These are phyloP conservation scores for Lepidurus apus DNA, from an alignment of 1,140 invertebrate species.

Conservation along the genomic window DNA sequence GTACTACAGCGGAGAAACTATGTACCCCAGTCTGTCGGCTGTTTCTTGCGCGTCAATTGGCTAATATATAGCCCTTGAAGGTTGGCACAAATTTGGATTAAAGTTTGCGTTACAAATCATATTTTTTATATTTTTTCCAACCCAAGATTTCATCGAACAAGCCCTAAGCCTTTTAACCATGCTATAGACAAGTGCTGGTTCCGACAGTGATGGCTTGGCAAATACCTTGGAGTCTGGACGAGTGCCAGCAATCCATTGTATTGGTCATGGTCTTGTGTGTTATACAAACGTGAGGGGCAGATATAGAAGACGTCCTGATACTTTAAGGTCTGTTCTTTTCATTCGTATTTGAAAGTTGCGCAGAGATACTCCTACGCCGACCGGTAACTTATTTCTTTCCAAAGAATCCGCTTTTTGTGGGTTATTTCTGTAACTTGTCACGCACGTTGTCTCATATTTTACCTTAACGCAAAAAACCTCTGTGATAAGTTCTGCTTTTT, in stretches of 20 bases:
- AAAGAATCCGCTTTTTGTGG: too few species aligned
- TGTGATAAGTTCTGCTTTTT: too few species aligned
- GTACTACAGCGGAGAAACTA: neutral
- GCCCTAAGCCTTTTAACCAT: neutral
- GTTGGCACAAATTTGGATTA: neutral
- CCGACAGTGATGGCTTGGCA: conserved; percentile 17
- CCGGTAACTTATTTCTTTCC: neutral
- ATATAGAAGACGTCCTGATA: neutral
- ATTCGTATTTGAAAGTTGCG: neutral
- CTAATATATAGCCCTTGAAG: neutral
- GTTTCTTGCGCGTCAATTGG: neutral
- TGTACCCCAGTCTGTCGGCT: neutral
- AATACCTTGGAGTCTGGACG: neutral
- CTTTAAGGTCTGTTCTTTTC: neutral
- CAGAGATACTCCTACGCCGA: neutral
- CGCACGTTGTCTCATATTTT: too few species aligned
- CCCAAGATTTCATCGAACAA: neutral
- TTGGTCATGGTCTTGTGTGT: neutral
- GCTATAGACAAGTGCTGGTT: conserved; percentile 7
- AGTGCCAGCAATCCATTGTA: conserved; percentile 2
- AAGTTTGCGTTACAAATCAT: neutral
- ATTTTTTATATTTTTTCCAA: neutral
- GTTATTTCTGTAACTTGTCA: too few species aligned
- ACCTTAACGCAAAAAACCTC: too few species aligned
- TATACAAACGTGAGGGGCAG: neutral